Evolutionary conservation across 2,888 invertebrate species (phyloP).

Genomic region (Drosophila emarginata): DNA sequence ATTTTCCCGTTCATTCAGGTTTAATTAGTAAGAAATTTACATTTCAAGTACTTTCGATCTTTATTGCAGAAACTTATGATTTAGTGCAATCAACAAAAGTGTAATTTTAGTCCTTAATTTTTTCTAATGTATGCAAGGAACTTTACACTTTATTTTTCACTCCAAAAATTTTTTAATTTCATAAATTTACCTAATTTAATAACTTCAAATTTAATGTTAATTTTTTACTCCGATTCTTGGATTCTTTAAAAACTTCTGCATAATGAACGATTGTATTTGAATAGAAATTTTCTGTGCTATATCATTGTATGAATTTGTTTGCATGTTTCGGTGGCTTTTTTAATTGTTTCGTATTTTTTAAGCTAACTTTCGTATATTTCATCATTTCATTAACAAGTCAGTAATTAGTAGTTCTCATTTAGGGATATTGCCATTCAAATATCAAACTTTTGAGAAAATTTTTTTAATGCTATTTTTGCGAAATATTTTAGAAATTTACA

Average conservation of each 20-base stretch:
- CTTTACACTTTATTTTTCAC: too few relatives aligned
- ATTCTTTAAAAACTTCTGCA: too few relatives aligned
- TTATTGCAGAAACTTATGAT: too few relatives aligned
- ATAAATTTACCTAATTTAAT: too few relatives aligned
- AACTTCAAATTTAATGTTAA: too few relatives aligned
- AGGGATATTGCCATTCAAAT: not conserved
- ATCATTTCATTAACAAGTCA: constrained; percentile 14
- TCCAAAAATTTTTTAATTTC: too few relatives aligned
- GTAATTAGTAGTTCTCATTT: not conserved
- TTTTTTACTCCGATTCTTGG: too few relatives aligned
- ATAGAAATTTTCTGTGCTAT: not conserved
- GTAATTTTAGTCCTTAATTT: too few relatives aligned
- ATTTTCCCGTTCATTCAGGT: not conserved
- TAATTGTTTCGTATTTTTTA: constrained; percentile 4
- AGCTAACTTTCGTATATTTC: constrained; percentile 19
- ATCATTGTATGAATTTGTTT: constrained; percentile 10
- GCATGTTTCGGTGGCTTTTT: constrained; percentile 21
- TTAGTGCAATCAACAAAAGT: too few relatives aligned
- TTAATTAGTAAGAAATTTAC: not conserved
- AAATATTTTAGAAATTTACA: not conserved
- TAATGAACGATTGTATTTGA: not conserved
- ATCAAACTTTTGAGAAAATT: not conserved
- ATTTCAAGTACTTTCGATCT: not conserved
- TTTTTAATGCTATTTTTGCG: not conserved
- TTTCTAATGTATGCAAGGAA: too few relatives aligned